A percentile compares a stretch with the other conserved stretches of the same genome.
These are phyloP conservation scores for Oxyteleia sp. DNA, from an alignment of 2,888 invertebrate genomes.

Conservation along the genomic window DNA sequence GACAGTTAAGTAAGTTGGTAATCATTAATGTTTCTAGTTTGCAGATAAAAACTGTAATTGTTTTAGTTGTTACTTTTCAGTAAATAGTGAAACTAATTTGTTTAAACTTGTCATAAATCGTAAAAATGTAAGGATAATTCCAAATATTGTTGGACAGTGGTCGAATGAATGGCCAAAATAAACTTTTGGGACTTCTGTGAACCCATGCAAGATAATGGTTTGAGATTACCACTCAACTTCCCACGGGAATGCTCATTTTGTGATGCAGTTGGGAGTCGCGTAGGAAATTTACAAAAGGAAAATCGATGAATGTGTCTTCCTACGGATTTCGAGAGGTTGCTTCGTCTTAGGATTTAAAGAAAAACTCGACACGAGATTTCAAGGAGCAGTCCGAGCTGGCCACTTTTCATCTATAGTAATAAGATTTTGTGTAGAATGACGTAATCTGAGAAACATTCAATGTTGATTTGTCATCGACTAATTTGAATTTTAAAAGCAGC, in stretches of 20 bases:
- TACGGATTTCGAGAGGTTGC: conserved; percentile 31
- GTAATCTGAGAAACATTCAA: neutral
- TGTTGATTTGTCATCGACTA: neutral
- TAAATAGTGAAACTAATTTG: too few relatives aligned
- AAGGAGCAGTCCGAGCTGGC: conserved; percentile 1
- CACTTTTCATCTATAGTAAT: conserved; percentile 15
- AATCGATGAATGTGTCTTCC: conserved; percentile 38
- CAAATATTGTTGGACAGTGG: too few relatives aligned
- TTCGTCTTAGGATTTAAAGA: conserved; percentile 39
- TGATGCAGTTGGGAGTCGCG: conserved; percentile 19
- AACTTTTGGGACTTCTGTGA: too few relatives aligned
- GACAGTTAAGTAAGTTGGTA: too few relatives aligned
- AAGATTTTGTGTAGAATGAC: conserved; percentile 2
- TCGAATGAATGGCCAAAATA: too few relatives aligned
- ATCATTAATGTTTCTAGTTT: too few relatives aligned
- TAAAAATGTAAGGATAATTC: too few relatives aligned
- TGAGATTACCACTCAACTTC: conserved; percentile 46
- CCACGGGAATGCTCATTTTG: conserved; percentile 48
- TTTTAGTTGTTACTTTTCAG: too few relatives aligned
- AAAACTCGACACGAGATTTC: conserved; percentile 17
- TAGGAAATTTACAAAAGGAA: conserved; percentile 25
- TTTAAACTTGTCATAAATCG: too few relatives aligned
- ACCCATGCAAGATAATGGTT: too few relatives aligned
- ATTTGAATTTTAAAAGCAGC: neutral
- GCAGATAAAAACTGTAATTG: too few relatives aligned